Conservation (phyloP, 2,113 vertebrate species). For the Percina caprodes region DNA sequence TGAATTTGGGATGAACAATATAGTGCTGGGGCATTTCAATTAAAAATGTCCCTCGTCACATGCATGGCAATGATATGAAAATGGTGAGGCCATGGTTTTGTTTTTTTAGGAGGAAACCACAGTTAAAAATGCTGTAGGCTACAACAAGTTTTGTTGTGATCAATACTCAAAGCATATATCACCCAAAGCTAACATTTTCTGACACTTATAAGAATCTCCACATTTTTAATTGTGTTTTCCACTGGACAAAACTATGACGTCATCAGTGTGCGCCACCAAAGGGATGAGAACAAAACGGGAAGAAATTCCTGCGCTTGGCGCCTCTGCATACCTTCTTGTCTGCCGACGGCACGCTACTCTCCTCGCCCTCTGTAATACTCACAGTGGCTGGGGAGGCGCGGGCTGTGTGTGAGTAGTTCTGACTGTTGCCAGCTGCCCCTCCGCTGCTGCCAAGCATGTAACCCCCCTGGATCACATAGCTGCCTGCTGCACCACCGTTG, state of each 20-base stretch:
- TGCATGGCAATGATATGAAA: slow-evolving; percentile 81
- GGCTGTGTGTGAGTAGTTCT: slow-evolving; percentile 92
- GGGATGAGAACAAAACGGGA: slow-evolving; percentile 66
- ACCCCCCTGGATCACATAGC: slow-evolving; percentile 94
- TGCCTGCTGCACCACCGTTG: slow-evolving; percentile 78
- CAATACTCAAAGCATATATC: background rate
- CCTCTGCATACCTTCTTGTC: slow-evolving; percentile 89
- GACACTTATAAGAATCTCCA: background rate
- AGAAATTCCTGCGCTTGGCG: slow-evolving; percentile 74
- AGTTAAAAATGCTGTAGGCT: slow-evolving; percentile 68
- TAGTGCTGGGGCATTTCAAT: slow-evolving; percentile 63
- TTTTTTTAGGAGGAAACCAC: slow-evolving; percentile 74
- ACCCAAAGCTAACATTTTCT: background rate
- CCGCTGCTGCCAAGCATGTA: slow-evolving; percentile 89
- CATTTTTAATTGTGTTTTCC: slow-evolving; percentile 79
- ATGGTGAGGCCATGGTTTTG: slow-evolving; percentile 80
- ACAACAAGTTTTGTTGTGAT: background rate
- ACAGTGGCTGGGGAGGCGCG: slow-evolving; percentile 94
- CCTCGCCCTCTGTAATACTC: slow-evolving; percentile 89
- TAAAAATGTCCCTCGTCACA: slow-evolving; percentile 68
- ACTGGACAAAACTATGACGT: slow-evolving; percentile 74
- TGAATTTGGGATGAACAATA: slow-evolving; percentile 71
- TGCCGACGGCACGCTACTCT: slow-evolving; percentile 88
- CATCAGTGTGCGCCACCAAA: slow-evolving; percentile 66
- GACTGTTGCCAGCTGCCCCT: slow-evolving; percentile 82